Evolutionary conservation across 2,113 vertebrate species (phyloP).

Genomic region (Chauna torquata): DNA sequence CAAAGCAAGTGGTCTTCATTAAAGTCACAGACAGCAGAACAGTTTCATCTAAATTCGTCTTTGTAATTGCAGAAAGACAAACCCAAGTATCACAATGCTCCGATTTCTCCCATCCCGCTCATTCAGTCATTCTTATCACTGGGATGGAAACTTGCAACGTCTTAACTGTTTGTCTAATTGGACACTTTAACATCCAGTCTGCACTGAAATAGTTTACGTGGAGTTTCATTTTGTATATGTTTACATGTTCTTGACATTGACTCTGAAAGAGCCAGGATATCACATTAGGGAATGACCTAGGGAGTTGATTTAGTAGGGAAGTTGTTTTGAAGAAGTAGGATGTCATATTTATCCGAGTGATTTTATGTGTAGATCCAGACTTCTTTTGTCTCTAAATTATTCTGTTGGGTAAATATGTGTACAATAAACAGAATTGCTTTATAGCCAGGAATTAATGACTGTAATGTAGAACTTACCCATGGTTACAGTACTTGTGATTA

Average conservation of each 20-base stretch:
- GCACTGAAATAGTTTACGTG: neutral
- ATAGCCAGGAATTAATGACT: neutral
- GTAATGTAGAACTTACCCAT: neutral
- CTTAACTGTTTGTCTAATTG: neutral
- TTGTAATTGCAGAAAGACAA: constrained; percentile 31
- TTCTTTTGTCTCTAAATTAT: neutral
- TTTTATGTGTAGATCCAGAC: neutral
- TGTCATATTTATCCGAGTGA: neutral
- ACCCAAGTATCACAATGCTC: neutral
- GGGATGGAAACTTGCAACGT: neutral
- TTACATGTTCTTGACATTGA: neutral
- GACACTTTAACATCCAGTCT: neutral
- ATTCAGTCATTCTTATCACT: neutral
- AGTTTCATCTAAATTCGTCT: constrained; percentile 25
- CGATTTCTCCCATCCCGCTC: neutral
- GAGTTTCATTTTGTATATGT: neutral
- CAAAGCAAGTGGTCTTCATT: constrained; percentile 51
- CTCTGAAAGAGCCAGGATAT: neutral
- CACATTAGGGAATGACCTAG: neutral
- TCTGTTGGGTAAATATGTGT: neutral
- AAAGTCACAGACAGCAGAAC: constrained; percentile 23
- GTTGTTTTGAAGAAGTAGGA: neutral
- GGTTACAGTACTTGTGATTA: neutral
- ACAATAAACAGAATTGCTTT: neutral
- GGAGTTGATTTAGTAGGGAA: neutral